These are phyloP conservation scores for Calyptommatus sinebrachiatus DNA, from an alignment of 2,113 vertebrate genomes.

Conservation along the genomic window DNA sequence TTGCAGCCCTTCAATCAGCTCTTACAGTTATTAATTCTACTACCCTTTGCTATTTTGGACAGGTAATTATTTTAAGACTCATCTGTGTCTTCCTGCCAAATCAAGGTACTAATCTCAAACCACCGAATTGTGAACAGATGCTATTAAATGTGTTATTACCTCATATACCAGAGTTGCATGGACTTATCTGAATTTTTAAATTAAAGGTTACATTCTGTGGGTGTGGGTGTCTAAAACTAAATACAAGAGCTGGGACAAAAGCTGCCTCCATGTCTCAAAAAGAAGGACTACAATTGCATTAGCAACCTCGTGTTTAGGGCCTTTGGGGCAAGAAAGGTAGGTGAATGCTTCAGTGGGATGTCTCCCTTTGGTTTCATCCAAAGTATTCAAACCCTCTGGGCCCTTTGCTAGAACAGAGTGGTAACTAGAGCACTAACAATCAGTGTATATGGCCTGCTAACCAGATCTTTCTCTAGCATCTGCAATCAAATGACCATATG, in stretches of 20 bases:
- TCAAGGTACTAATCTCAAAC: neutral
- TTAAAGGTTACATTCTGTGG: neutral
- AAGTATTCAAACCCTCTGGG: neutral
- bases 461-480: slow-evolving; percentile 67
- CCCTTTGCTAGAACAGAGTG: neutral
- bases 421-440: slow-evolving; percentile 35
- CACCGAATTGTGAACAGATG: neutral
- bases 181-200: neutral
- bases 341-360: no score
- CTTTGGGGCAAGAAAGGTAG: no score
- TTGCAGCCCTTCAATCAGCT: slow-evolving; percentile 5
- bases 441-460: slow-evolving; percentile 56
- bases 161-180: slow-evolving; percentile 43
- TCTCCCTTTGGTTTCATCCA: no score
- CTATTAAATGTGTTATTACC: slow-evolving; percentile 17
- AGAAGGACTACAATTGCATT: no score
- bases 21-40: slow-evolving; percentile 40
- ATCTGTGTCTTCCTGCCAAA: slow-evolving; percentile 35
- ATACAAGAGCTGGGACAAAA: neutral
- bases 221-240: neutral
- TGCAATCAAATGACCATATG: slow-evolving; percentile 64
- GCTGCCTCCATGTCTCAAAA: no score
- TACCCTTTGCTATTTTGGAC: slow-evolving; percentile 29
- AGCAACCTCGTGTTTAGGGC: no score
- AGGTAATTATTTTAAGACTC: slow-evolving; percentile 33